phyloP scores from a whole-genome alignment of 1,140 invertebrate species.

The Psilanteris sp. region DNA sequence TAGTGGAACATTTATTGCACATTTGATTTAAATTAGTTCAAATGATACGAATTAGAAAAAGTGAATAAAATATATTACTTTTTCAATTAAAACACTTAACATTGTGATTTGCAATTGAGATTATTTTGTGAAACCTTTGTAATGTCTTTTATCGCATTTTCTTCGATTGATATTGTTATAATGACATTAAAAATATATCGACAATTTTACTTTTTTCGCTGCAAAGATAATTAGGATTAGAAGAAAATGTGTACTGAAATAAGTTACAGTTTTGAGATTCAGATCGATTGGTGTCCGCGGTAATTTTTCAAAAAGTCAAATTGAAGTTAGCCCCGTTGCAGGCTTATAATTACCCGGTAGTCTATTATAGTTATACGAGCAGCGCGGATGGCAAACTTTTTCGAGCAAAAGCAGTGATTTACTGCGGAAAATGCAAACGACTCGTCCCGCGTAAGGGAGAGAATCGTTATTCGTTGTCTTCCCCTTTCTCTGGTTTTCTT shows the following conservation, averaged over 20 bases:
- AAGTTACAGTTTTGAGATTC: constrained; percentile 14
- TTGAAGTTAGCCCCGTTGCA: constrained; percentile 48
- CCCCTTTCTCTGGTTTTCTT: constrained; percentile 45
- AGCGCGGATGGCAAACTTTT: constrained; percentile 57
- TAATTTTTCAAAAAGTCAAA: constrained; percentile 67
- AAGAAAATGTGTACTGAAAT: constrained; percentile 1
- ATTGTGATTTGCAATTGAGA: too few species aligned
- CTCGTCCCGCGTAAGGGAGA: constrained; percentile 41
- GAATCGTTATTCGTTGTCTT: constrained; percentile 54
- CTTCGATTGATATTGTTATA: too few species aligned
- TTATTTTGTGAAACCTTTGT: too few species aligned
- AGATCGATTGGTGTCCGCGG: constrained; percentile 43
- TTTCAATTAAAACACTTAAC: too few species aligned
- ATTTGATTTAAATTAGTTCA: too few species aligned
- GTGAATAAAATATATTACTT: too few species aligned
- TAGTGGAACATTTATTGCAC: too few species aligned
- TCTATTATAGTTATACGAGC: constrained; percentile 62
- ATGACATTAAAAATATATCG: too few species aligned
- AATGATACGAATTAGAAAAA: too few species aligned
- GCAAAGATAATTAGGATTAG: too few species aligned
- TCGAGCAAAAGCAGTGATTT: constrained; percentile 60
- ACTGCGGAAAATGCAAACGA: constrained; percentile 65
- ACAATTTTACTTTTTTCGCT: too few species aligned
- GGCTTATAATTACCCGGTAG: constrained; percentile 61
- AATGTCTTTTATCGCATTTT: too few species aligned